Percentiles rank a stretch among this genome's conserved stretches.
Conservation (phyloP, 1,140 invertebrate species). For the Ceratitis capitata region DNA sequence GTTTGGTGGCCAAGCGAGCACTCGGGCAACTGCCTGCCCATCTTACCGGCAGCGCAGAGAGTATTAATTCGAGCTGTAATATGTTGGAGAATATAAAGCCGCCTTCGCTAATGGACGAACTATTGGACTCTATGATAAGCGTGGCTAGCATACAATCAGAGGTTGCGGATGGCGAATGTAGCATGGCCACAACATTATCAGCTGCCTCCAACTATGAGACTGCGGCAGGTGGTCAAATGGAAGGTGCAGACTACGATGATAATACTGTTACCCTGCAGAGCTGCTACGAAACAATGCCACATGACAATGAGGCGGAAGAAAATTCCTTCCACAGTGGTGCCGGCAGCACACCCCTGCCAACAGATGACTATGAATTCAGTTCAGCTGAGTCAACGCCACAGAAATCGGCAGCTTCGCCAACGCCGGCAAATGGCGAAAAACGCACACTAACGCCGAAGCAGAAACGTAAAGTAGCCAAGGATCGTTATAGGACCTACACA, state of each 20-base stretch:
- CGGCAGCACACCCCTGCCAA: slow-evolving; percentile 67
- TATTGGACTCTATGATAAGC: slow-evolving; percentile 83
- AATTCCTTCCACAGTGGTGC: slow-evolving; percentile 55
- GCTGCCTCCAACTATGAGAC: slow-evolving; percentile 62
- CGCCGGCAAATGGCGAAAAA: slow-evolving; percentile 46
- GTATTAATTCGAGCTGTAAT: slow-evolving; percentile 69
- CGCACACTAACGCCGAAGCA: slow-evolving; percentile 78
- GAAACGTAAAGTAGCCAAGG: slow-evolving; percentile 75
- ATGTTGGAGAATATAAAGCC: slow-evolving; percentile 82
- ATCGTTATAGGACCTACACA: slow-evolving; percentile 82
- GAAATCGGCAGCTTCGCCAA: slow-evolving; percentile 61
- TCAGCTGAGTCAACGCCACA: slow-evolving; percentile 79
- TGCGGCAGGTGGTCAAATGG: slow-evolving; percentile 59
- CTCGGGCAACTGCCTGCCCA: slow-evolving; percentile 65
- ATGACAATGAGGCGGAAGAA: slow-evolving; percentile 62
- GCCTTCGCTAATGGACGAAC: slow-evolving; percentile 81
- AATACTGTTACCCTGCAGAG: slow-evolving; percentile 66
- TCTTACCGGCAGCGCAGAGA: slow-evolving; percentile 62
- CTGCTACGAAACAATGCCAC: slow-evolving; percentile 59
- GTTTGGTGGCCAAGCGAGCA: slow-evolving; percentile 75
- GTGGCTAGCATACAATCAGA: slow-evolving; percentile 85
- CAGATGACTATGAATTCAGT: slow-evolving; percentile 68
- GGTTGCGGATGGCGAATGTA: slow-evolving; percentile 69
- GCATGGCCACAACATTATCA: slow-evolving; percentile 59
- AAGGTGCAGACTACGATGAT: slow-evolving; percentile 70